Conservation (phyloP, 1,140 invertebrate species). For the Triops cancriformis region DNA sequence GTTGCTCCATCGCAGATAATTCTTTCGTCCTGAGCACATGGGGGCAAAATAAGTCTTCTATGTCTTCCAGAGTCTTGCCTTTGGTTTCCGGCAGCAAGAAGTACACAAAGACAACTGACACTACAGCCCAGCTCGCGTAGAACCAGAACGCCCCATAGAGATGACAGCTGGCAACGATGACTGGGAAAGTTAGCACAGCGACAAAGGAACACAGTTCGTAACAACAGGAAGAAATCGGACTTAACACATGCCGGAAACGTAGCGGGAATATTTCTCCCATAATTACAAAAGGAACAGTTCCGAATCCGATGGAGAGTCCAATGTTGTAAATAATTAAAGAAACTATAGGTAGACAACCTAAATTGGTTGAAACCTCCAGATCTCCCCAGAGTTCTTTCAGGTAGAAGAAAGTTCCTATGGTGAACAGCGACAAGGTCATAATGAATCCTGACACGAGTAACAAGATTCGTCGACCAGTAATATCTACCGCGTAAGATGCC, state of each 20-base stretch:
- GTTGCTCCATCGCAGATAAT: background rate
- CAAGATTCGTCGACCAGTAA: conserved; percentile 59
- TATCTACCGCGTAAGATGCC: conserved; percentile 64
- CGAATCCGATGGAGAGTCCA: conserved; percentile 41
- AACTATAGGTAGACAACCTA: conserved; percentile 36
- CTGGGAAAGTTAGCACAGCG: conserved; percentile 39
- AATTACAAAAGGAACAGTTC: conserved; percentile 41
- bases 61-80: conserved; percentile 28
- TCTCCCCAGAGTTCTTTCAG: conserved; percentile 39
- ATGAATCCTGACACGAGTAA: conserved; percentile 60
- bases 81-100: conserved; percentile 32
- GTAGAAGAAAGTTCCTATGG: conserved; percentile 39
- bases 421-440: conserved; percentile 51
- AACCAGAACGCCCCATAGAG: conserved; percentile 40
- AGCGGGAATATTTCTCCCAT: conserved; percentile 43
- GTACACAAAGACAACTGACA: conserved; percentile 40
- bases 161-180: conserved; percentile 35
- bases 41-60: conserved; percentile 19
- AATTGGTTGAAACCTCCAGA: background rate
- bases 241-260: conserved; percentile 36
- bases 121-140: conserved; percentile 40
- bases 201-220: conserved; percentile 41
- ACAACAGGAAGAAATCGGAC: conserved; percentile 36
- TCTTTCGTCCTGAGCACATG: background rate
- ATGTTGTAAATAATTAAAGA: conserved; percentile 39